Percentiles rank a stretch among this genome's conserved stretches.
phyloP scores from a whole-genome alignment of 2,113 vertebrate genomes.

The Isurus oxyrinchus region DNA sequence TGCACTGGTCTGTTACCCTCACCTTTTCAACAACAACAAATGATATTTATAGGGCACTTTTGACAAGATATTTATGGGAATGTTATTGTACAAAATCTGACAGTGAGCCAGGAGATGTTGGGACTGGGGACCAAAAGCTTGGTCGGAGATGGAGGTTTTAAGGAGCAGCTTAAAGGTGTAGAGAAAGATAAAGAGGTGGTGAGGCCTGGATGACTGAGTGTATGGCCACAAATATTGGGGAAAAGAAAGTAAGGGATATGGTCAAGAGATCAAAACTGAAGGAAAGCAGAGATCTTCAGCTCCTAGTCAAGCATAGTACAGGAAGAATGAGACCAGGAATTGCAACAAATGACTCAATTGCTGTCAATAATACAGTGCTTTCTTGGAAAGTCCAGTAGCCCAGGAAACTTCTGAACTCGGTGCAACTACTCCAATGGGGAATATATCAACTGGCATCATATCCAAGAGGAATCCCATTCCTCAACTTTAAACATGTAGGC shows the following conservation, averaged over 20 bases:
- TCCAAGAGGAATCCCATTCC: neutral
- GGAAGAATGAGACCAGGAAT: neutral
- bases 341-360: neutral
- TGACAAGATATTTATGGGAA: neutral
- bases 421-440: neutral
- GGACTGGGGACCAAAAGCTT: neutral
- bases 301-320: neutral
- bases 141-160: neutral
- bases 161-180: neutral
- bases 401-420: neutral
- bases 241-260: neutral
- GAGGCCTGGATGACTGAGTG: neutral
- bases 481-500: neutral
- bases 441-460: neutral
- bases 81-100: neutral
- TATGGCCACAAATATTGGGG: neutral
- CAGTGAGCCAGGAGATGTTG: neutral
- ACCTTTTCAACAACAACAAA: neutral
- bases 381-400: neutral
- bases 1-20: neutral
- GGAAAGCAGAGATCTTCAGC: neutral
- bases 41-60: neutral
- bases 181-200: neutral
- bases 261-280: neutral
- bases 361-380: neutral